A percentile compares a stretch with the other conserved stretches of the same genome.
Evolutionary conservation across 2,113 vertebrate genomes (phyloP).

Genomic region (Pseudopodoces humilis): DNA sequence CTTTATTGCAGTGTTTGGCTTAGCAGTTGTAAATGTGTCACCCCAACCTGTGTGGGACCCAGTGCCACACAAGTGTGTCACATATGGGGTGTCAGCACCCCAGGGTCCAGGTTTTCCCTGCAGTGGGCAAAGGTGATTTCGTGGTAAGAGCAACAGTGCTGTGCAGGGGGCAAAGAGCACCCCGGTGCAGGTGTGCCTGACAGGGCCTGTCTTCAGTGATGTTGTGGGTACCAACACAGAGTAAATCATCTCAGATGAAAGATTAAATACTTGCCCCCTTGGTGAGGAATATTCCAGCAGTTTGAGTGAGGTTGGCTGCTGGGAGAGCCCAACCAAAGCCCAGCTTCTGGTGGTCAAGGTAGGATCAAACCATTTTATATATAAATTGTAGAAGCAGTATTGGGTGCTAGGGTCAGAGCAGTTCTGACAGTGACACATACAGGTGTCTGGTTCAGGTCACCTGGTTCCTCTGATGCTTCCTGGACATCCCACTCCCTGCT

Average conservation of each 20-base stretch:
- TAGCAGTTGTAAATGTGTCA: fast-evolving
- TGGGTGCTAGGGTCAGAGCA: neutral
- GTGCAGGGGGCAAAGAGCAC: neutral
- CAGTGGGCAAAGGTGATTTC: neutral
- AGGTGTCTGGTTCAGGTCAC: fast-evolving
- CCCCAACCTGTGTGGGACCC: fast-evolving
- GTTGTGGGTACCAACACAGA: neutral
- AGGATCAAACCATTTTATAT: neutral
- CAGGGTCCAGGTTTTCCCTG: neutral
- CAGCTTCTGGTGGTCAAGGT: neutral
- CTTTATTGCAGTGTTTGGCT: neutral
- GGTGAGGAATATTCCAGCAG: neutral
- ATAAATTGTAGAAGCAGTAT: neutral
- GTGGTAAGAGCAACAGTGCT: fast-evolving
- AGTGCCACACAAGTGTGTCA: neutral
- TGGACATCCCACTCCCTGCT: fast-evolving
- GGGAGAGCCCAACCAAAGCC: neutral
- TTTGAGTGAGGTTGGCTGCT: neutral
- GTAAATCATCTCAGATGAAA: neutral
- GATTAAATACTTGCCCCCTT: neutral
- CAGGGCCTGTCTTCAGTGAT: neutral
- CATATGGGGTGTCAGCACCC: neutral
- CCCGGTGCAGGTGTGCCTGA: fast-evolving
- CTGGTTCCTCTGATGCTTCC: neutral
- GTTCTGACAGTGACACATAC: neutral